phyloP scores from a whole-genome alignment of 2,113 vertebrate genomes.

The Caranx ignobilis region DNA sequence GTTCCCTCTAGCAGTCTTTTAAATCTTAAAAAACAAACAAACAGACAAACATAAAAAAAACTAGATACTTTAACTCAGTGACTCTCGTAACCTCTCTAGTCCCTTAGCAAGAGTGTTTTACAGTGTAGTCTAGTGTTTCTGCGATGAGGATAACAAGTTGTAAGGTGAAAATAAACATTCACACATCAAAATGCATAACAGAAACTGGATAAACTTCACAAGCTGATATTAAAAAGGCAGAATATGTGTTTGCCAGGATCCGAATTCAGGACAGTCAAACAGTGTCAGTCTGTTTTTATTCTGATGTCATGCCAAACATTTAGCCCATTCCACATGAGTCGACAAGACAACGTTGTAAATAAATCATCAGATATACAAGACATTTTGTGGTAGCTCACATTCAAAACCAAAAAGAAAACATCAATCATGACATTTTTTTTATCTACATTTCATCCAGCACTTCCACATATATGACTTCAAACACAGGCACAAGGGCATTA shows the following conservation, averaged over 20 bases:
- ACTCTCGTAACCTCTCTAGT: background rate
- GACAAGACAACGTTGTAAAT: background rate
- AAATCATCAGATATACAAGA: background rate
- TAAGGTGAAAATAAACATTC: background rate
- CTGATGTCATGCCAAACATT: constrained; percentile 35
- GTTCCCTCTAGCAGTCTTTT: constrained; percentile 5
- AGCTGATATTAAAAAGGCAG: background rate
- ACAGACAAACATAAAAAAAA: background rate
- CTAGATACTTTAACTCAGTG: background rate
- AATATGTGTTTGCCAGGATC: constrained; percentile 14
- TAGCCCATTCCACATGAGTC: background rate
- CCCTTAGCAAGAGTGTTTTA: background rate
- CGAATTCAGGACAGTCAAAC: constrained; percentile 16
- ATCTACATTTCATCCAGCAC: background rate
- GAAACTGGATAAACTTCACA: constrained; percentile 11
- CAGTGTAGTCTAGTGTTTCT: background rate
- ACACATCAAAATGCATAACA: background rate
- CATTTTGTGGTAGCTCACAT: background rate
- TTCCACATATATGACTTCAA: background rate
- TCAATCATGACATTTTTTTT: background rate
- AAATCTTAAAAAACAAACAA: background rate
- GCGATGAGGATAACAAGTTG: constrained; percentile 17
- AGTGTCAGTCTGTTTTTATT: background rate
- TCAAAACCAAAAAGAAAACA: background rate
- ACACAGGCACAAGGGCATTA: background rate